Base-by-base conservation (phyloP, 1,140 invertebrate genomes). In the Panagrolaimus sp. region DNA sequence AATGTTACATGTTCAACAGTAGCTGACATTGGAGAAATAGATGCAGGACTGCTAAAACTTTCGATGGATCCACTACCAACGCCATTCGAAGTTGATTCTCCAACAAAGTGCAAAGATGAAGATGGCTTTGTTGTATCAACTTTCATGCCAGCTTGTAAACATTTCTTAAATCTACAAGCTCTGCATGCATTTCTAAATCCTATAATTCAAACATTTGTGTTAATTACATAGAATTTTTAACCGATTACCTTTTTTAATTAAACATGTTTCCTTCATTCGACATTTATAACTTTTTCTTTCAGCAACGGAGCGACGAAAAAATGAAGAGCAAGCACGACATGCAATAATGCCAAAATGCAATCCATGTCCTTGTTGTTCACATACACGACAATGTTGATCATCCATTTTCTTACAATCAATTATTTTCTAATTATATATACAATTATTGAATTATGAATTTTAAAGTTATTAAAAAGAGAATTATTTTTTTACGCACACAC, bases 61-160 rank as follows among this genome's bases (percentile, higher is more conserved):
- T 38, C 31, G 7, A 38, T 38, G 31, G 31, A 38, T 38, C 20
- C 20, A 57, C 9, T 25, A 8, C 3, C 20, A n/a, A 25, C 51
- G 11, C 20, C 51, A 57, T 27, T 57, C 1, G 51, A n/a, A 11
- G 51, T 20, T 16, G 14, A n/a, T 25, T 57, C 51, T 3, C 27
- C 51, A 25, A 25, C 27, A 57, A 57, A 57, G 27, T 57, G 51
- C 4, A 57, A 11, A 57, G 11, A 20, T 13, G 20, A 20, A 16
- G 20, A 27, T 2, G 20, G 51, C 96, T 93, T 93, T 38, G n/a
- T n/a, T n/a, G 31, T 38, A 87, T 97, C 93, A 88, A 95, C 95
- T 84, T 96, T 96, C 94, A 98, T 98, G 72, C 92, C 91, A 51
- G 92, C 92, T 84, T 94, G 91, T 82, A 96, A 92, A 84, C 95